Percentiles rank a stretch among this genome's conserved stretches.
Evolutionary conservation across 2,888 invertebrate species (phyloP).

Genomic region (Ophraella communa): DNA sequence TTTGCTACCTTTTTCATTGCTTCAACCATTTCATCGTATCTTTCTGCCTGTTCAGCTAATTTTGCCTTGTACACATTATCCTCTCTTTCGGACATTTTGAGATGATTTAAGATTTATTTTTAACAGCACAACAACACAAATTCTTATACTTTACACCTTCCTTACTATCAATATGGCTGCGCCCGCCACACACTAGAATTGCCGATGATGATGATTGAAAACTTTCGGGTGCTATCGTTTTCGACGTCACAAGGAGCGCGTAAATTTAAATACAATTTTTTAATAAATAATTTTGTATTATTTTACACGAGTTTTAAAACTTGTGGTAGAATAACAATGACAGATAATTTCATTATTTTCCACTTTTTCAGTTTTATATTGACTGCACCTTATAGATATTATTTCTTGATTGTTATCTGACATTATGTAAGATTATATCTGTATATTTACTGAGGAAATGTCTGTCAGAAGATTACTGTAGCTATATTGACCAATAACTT

Average conservation of each 20-base stretch:
- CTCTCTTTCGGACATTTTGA: conserved; percentile 95
- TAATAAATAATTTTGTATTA: conserved; percentile 10
- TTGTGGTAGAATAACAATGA: conserved; percentile 36
- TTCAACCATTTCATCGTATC: conserved; percentile 99
- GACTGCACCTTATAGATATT: too few relatives aligned
- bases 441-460: too few relatives aligned
- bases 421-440: too few relatives aligned
- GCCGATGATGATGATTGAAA: conserved; percentile 40
- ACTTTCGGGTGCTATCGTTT: conserved; percentile 40
- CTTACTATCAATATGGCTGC: conserved; percentile 75
- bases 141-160: conserved; percentile 42
- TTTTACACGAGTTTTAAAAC: conserved; percentile 23
- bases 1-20: conserved; percentile 98
- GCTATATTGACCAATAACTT: too few relatives aligned
- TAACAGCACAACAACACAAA: conserved; percentile 50
- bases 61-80: conserved; percentile 99
- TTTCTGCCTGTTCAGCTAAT: conserved; percentile 98
- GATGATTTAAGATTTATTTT: conserved; percentile 72
- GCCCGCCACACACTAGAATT: conserved; percentile 72
- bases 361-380: too few relatives aligned
- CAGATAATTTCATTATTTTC: conserved; percentile 43
- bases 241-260: conserved; percentile 40
- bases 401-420: too few relatives aligned
- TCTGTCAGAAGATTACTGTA: too few relatives aligned
- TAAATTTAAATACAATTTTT: conserved; percentile 36